Evolutionary conservation across 1,140 invertebrate species (phyloP), one percentile per base, ranked within the genome.

Genomic region (Tyrophagus putrescentiae): DNA sequence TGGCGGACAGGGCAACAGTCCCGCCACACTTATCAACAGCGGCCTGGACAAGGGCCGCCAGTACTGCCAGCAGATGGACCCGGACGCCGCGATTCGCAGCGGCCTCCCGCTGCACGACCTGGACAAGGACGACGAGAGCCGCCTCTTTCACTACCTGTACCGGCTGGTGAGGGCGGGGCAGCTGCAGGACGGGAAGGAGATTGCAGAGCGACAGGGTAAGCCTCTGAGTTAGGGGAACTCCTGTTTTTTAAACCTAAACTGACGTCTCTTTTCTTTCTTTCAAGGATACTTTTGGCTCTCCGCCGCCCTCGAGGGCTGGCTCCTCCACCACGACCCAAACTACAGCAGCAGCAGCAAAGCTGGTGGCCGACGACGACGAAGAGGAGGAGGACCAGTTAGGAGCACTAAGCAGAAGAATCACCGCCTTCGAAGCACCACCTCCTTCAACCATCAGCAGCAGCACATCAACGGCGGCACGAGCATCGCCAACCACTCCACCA

Each of bases 261-360:
- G n/a, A n/a, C n/a, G 9, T 21, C 28, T 54, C 6, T 54, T 54
- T 41, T 27, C 7, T 23, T 42, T 9, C 9, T 21, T 32, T 23
- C 50, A 45, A 21, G 57, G 91, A 0, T 87, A 94, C 71, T 80
- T 82, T 5, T 94, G 90, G 89, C 75, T 85, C 54, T 87, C 87
- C 13, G 87, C 87, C 11, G 82, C 84, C 52, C 72, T 95, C 21
- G 83, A 94, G 72, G 91, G 92, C 1, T 94, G 90, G 87, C 77
- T 80, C n/a, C 75, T 89, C 13, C 79, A 80, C 68, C 83, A 88
- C 67, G 85, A 91, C 76, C 82, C 84, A 21, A 89, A 89, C 71
- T 83, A 79, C 66, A 71, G 76, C 13, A n/a, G n/a, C n/a, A n/a
- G 69, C 50, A 5, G 44, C 56, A 68, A 67, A 62, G 76, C 71